Percentiles rank a stretch among this genome's conserved stretches.
phyloP scores from a whole-genome alignment of 2,888 invertebrate species.

The Boloria euphrosyne region DNA sequence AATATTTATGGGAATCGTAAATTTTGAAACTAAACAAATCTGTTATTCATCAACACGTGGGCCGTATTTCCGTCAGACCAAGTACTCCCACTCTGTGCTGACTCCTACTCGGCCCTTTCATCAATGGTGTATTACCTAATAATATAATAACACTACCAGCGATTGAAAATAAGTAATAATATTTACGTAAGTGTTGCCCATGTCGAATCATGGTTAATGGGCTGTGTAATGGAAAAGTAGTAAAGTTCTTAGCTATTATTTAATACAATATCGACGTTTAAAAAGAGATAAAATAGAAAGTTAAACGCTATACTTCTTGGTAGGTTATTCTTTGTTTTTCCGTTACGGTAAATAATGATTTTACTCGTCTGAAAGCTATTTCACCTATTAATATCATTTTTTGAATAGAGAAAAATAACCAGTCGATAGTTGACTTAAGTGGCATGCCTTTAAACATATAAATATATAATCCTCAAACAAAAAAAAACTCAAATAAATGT shows the following conservation, averaged over 20 bases:
- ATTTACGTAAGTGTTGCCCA: slow-evolving; percentile 12
- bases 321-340: too few relatives aligned
- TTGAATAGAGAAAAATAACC: too few relatives aligned
- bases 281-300: neutral
- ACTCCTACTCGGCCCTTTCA: slow-evolving; percentile 37
- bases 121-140: slow-evolving; percentile 30
- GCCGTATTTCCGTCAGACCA: slow-evolving; percentile 11
- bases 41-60: slow-evolving; percentile 15
- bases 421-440: too few relatives aligned
- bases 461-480: too few relatives aligned
- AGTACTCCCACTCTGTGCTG: neutral
- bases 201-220: slow-evolving; percentile 10
- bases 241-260: neutral
- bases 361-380: too few relatives aligned
- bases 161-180: slow-evolving; percentile 12
- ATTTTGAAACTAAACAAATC: slow-evolving; percentile 6
- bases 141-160: slow-evolving; percentile 3
- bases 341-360: too few relatives aligned
- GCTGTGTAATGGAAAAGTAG: slow-evolving; percentile 6
- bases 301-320: too few relatives aligned
- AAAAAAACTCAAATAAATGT: too few relatives aligned
- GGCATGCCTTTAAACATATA: too few relatives aligned
- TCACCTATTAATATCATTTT: too few relatives aligned
- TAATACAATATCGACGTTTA: neutral
- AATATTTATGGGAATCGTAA: slow-evolving; percentile 4